Evolutionary conservation across 2,888 invertebrate genomes (phyloP).

Genomic region (Troglohyphantes excavatus): DNA sequence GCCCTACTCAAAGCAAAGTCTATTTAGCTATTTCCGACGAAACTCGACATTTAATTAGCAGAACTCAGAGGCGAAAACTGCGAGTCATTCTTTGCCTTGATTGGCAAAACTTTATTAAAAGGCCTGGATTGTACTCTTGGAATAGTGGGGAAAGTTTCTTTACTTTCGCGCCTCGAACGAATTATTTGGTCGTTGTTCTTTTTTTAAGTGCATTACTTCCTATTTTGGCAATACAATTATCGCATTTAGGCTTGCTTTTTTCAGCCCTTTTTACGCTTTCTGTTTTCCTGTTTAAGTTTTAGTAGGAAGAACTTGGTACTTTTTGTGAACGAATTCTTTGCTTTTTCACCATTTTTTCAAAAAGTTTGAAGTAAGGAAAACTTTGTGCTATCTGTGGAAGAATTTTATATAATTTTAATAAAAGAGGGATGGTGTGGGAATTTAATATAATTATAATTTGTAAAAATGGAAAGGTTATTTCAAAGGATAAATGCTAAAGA

Average conservation of each 20-base stretch:
- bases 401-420: too few species aligned
- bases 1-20: constrained; percentile 22
- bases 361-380: too few species aligned
- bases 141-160: constrained; percentile 28
- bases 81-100: constrained; percentile 36
- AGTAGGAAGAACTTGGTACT: too few species aligned
- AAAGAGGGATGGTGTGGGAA: too few species aligned
- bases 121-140: constrained; percentile 5
- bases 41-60: constrained; percentile 50
- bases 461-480: too few species aligned
- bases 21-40: constrained; percentile 48
- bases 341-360: too few species aligned
- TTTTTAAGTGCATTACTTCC: constrained; percentile 6
- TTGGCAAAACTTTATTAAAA: constrained; percentile 61
- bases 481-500: too few species aligned
- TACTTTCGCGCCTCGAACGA: not conserved
- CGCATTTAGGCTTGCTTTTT: not conserved
- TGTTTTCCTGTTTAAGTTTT: too few species aligned
- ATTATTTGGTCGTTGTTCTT: not conserved
- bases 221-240: constrained; percentile 3
- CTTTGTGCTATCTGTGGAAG: too few species aligned
- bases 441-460: too few species aligned
- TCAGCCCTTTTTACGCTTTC: too few species aligned
- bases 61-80: constrained; percentile 29
- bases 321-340: too few species aligned